A percentile compares a stretch with the other conserved stretches of the same genome.
These are phyloP conservation scores for Penaeus chinensis DNA, from an alignment of 1,140 invertebrate species.

Conservation along the genomic window DNA sequence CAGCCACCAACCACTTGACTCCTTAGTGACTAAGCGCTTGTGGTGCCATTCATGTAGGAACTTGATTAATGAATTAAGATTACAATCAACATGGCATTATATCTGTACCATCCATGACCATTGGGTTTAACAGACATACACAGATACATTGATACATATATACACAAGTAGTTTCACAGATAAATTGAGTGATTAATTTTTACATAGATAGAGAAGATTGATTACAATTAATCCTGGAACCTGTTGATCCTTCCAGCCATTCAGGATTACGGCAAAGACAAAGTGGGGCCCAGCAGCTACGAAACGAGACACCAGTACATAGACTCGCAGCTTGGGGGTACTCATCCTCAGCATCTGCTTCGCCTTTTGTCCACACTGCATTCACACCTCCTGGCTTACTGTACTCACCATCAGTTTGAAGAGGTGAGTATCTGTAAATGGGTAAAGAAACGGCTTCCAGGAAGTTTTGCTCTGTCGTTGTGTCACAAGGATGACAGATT, in stretches of 20 bases:
- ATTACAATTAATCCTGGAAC: background rate
- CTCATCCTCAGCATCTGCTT: constrained; percentile 70
- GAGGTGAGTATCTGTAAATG: constrained; percentile 21
- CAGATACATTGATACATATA: too few relatives aligned
- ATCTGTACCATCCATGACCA: too few relatives aligned
- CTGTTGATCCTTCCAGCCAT: background rate
- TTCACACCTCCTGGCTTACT: constrained; percentile 74
- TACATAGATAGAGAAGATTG: background rate
- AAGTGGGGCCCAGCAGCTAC: background rate
- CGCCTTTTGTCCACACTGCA: constrained; percentile 74
- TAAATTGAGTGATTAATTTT: too few relatives aligned
- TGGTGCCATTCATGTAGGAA: too few relatives aligned
- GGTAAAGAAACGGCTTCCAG: background rate
- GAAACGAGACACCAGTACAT: constrained; percentile 22
- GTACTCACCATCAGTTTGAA: constrained; percentile 60
- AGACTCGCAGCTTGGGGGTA: constrained; percentile 62
- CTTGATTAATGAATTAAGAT: too few relatives aligned
- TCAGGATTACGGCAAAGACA: background rate
- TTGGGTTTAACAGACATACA: too few relatives aligned
- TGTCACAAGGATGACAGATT: too few relatives aligned
- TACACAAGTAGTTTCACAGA: too few relatives aligned
- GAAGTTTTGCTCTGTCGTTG: too few relatives aligned
- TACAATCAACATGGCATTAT: too few relatives aligned
- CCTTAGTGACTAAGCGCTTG: too few relatives aligned
- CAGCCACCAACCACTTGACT: too few relatives aligned